Percentiles rank a stretch among this genome's conserved stretches.
These are phyloP conservation scores for Aepyceros melampus DNA, from an alignment of 2,113 vertebrate species.

Conservation along the genomic window DNA sequence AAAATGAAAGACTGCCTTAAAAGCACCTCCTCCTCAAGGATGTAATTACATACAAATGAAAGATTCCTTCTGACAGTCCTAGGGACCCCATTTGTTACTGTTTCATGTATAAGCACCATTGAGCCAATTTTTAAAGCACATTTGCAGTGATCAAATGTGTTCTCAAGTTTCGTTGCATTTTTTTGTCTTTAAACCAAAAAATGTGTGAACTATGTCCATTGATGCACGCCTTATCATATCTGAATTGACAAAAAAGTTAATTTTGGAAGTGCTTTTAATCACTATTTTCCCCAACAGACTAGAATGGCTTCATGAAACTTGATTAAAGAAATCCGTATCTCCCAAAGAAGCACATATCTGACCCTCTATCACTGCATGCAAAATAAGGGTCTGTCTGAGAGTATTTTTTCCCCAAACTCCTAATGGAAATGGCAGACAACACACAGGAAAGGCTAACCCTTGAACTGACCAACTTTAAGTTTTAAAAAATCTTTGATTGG, in stretches of 20 bases:
- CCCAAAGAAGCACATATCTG: background rate
- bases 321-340: background rate
- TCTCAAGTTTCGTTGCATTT: slow-evolving; percentile 20
- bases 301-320: slow-evolving; percentile 14
- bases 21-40: slow-evolving; percentile 39
- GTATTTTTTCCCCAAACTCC: background rate
- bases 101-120: slow-evolving; percentile 20
- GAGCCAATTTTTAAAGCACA: slow-evolving; percentile 40
- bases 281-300: background rate
- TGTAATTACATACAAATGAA: slow-evolving; percentile 33
- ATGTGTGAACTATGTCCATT: background rate
- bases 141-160: background rate
- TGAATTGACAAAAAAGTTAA: background rate
- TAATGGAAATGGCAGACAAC: background rate
- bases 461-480: slow-evolving; percentile 18
- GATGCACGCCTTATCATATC: background rate
- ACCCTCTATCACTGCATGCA: slow-evolving; percentile 14
- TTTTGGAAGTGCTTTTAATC: slow-evolving; percentile 37
- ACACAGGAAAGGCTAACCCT: background rate
- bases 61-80: background rate
- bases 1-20: slow-evolving; percentile 35
- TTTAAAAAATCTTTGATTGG: background rate
- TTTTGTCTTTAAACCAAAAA: slow-evolving; percentile 19
- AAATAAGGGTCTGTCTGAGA: background rate
- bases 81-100: slow-evolving; percentile 11